Base-by-base conservation (phyloP, 2,797 vertebrate genomes). In the Craterocephalus amniculus region DNA sequence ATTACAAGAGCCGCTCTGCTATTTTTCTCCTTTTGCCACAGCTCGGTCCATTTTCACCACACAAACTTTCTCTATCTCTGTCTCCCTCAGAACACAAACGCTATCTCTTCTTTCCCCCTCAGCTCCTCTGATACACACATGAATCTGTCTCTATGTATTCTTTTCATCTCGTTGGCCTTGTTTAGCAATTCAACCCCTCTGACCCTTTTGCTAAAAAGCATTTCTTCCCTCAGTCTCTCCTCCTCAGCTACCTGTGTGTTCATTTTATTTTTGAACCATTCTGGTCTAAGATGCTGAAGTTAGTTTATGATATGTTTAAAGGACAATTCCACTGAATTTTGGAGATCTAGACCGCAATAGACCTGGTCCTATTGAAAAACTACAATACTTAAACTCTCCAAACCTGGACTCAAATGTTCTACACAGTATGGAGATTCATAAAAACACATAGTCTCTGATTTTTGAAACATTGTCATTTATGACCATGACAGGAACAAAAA, bases 91-190 rank as follows among this genome's bases (percentile, higher is more conserved):
- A 81, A 80, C 56, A 73, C 68, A 72, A 67, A 70, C 57, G 27
- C 22, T 32, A 14, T 3, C 38, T 24, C 18, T 34, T 52, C 40
- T 31, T 22, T n/a, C 51, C 58, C 70, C 45, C 22, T 35, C 63
- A 60, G 61, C 63, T 31, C 72, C 49, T 83, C 16, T 65, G 16
- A 11, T 52, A 22, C 67, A 48, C 70, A 67, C 52, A 69, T 49
- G 31, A 36, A 76, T 79, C 57, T 58, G 22, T 63, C 38, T 76
- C 61, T 76, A 43, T 71, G 74, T 85, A 74, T 80, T 85, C 62
- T 70, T 81, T 80, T 73, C 56, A 83, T 88, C 72, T 68, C 69
- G 74, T 70, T 16, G 22, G 57, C 67, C 76, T 78, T 79, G 73
- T 78, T 76, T 78, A 55, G 49, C 54, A 69, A 67, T 81, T 73